A percentile compares a stretch with the other conserved stretches of the same genome.
Evolutionary conservation across 2,113 vertebrate genomes (phyloP).

Genomic region (Rhadina sibilatrix): DNA sequence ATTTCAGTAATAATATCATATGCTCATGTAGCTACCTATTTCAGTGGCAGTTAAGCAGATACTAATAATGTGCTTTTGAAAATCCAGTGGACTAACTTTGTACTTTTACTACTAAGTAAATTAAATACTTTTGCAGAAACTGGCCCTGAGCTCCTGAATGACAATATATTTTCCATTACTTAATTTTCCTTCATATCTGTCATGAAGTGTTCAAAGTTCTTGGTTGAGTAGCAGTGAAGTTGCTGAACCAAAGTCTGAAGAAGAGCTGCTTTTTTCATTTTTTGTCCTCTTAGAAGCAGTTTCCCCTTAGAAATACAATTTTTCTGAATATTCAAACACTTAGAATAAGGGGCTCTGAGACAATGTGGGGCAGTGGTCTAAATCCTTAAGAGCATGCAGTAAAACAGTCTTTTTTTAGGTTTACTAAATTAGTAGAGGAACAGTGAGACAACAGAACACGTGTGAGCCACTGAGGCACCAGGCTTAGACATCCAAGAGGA

Average conservation of each 20-base stretch:
- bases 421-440: not conserved
- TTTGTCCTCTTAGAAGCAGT: not conserved
- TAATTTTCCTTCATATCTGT: not conserved
- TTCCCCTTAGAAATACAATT: not conserved
- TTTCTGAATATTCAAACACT: not conserved
- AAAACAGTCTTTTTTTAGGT: not conserved
- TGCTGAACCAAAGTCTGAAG: not conserved
- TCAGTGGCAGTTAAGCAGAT: not conserved
- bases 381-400: not conserved
- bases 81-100: not conserved
- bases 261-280: not conserved
- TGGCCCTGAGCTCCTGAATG: not conserved
- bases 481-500: fast-evolving
- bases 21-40: not conserved
- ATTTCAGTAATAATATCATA: not conserved
- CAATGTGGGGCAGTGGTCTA: not conserved
- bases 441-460: not conserved
- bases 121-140: slow-evolving; percentile 5
- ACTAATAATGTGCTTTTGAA: not conserved
- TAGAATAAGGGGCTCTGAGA: not conserved
- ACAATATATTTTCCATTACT: not conserved
- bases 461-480: not conserved
- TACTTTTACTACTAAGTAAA: not conserved
- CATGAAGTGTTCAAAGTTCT: not conserved
- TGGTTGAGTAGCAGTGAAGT: not conserved